Conservation (phyloP, 92 coral and sea anemone genomes). For the Palythoa caribaeorum region DNA sequence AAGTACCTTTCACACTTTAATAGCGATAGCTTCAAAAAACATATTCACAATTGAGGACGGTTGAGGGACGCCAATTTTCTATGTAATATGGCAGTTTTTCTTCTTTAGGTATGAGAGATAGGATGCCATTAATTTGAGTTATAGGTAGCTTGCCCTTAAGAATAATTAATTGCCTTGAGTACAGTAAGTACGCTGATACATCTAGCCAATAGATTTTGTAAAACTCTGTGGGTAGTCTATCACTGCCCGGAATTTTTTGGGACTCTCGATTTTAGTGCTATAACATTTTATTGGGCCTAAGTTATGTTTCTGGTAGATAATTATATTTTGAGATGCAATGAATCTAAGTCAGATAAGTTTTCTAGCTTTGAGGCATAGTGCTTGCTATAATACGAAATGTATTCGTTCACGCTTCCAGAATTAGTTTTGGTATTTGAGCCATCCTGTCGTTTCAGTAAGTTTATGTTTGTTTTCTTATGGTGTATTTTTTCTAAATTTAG, state of each 20-base stretch:
- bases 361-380: not conserved
- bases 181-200: conserved; percentile 12
- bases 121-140: conserved; percentile 43
- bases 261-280: conserved; percentile 27
- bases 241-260: conserved; percentile 36
- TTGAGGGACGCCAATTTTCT: conserved; percentile 1
- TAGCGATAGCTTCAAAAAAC: not conserved
- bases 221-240: conserved; percentile 31
- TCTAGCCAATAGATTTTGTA: conserved; percentile 38
- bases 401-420: too few species aligned
- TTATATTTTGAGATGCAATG: not conserved
- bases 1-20: not conserved
- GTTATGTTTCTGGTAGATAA: not conserved
- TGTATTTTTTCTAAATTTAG: too few species aligned
- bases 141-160: conserved; percentile 52
- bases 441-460: too few species aligned
- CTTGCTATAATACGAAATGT: not conserved
- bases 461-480: too few species aligned
- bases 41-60: not conserved
- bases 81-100: conserved; percentile 13
- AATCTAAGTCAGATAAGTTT: not conserved
- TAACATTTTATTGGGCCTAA: conserved; percentile 25
- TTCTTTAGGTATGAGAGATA: not conserved
- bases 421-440: too few species aligned
- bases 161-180: conserved; percentile 44